Percentiles rank a stretch among this genome's conserved stretches.
These are phyloP conservation scores for Mythimna albipuncta DNA, from an alignment of 2,888 invertebrate species.

Conservation along the genomic window DNA sequence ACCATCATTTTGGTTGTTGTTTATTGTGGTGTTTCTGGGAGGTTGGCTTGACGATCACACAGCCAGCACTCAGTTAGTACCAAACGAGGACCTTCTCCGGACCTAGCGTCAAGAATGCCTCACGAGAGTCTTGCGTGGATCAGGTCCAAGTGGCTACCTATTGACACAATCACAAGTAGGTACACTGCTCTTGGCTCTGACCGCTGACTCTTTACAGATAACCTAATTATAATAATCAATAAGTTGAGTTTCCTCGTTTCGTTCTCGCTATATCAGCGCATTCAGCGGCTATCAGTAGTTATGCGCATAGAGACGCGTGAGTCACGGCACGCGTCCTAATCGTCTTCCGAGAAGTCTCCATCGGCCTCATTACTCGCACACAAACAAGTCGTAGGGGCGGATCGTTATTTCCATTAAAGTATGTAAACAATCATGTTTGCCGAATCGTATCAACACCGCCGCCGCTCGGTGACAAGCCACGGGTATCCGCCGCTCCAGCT, in stretches of 20 bases:
- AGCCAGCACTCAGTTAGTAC: too few relatives aligned
- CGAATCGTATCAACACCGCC: not conserved
- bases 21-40: too few relatives aligned
- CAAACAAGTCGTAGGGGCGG: constrained; percentile 3
- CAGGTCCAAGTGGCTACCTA: not conserved
- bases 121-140: not conserved
- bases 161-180: not conserved
- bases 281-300: constrained; percentile 10
- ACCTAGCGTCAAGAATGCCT: not conserved
- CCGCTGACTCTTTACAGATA: not conserved
- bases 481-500: not conserved
- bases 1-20: too few relatives aligned
- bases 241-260: constrained; percentile 7
- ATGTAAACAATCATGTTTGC: constrained; percentile 1
- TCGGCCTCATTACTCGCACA: constrained; percentile 1
- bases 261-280: not conserved
- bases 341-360: constrained; percentile 15
- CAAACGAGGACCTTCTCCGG: too few relatives aligned
- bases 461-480: not conserved
- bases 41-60: too few relatives aligned
- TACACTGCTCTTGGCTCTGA: not conserved
- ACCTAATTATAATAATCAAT: not conserved
- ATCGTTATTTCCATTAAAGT: not conserved
- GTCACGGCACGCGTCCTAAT: constrained; percentile 5
- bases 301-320: constrained; percentile 1